Base-by-base conservation (phyloP, 2,888 invertebrate genomes). In the Orgyia antiqua region DNA sequence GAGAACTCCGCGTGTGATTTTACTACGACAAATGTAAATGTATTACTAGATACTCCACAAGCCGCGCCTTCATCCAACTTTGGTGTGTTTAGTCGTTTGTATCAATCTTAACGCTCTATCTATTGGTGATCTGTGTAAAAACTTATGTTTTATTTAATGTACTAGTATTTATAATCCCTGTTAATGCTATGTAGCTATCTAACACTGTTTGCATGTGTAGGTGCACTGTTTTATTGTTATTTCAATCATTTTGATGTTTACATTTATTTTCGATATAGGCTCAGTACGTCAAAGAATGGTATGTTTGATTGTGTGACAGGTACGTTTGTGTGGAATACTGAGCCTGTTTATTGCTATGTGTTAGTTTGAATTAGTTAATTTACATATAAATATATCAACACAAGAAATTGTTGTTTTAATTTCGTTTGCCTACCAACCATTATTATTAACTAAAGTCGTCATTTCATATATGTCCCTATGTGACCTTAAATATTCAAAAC, bases 331-430 rank as follows among this genome's bases (percentile, higher is more conserved):
- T 69, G 71, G 62, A 36, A 39, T 40, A 50, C 65, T 73, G 83
- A 62, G 79, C 62, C 48, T 57, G 62, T 76, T 79, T 80, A 79
- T 72, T 65, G 69, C 74, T 77, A 71, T 63, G 59, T 71, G 57
- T 72, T 79, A 72, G 68, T 71, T 70, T 66, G 58, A 68, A 69
- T 11, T 74, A 72, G 70, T 72, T 76, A 66, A 62, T 77, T 72
- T 78, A 75, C 68, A 77, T 69, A 76, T 78, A 76, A 77, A 79
- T 66, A 62, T 69, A 65, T 45, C 54, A 51, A 57, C 61, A 45
- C 57, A 45, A 49, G 46, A 31, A 7, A 31, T 20, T 11, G 33
- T 35, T 35, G 47, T 53, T 53, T 46, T 42, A 23, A 27, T 25
- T 18, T 6, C 10, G 2, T 20, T 19, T 3, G 6, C n/a, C 3